Evolutionary conservation across 1,140 invertebrate genomes (phyloP), one percentile per base, ranked within the genome.

Genomic region (Orchesella cincta): DNA sequence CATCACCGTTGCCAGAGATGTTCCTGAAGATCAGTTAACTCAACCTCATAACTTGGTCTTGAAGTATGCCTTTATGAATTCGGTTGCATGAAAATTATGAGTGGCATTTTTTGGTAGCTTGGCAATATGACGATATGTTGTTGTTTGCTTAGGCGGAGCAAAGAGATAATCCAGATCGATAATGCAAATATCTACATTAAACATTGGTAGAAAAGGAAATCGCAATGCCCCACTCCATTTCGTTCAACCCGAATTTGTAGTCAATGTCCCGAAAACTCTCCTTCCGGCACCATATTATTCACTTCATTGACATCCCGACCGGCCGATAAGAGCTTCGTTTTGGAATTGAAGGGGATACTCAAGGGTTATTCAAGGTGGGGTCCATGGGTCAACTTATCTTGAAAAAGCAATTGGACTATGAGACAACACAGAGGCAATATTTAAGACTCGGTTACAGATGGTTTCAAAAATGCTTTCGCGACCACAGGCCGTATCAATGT

Each of bases 361-460:
- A 89, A 91, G 89, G 91, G 64, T 87, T 88, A 75, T 93, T 95
- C 84, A 89, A 89, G 0, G 90, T 94, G 36, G 92, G 91, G 62
- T 88, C 90, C 33, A 90, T 89, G 35, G 95, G 94, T 0, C 94
- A 96, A 84, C 86, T 97, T 28, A 87, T 94, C 0, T 86, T 97
- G 12, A 89, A 89, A 62, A 90, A 90, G 76, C 86, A 90, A 12
- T 85, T 97, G 46, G 94, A 96, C 87, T 96, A 92, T 85, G 94
- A 96, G 85, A 88, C 89, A 23, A 87, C 88, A 70, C 88, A 84
- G 26, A 81, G 83, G 23, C 94, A 94, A 83, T 87, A 88, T 67
- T 93, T 96, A 83, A 87, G 91, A 79, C 92, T 94, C 92, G 84
- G 94, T 93, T 12, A 93, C 93, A 1, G 94, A 96, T 86, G 93